These are phyloP conservation scores for Mylabris phalerata DNA, from an alignment of 1,140 invertebrate genomes.

Conservation along the genomic window DNA sequence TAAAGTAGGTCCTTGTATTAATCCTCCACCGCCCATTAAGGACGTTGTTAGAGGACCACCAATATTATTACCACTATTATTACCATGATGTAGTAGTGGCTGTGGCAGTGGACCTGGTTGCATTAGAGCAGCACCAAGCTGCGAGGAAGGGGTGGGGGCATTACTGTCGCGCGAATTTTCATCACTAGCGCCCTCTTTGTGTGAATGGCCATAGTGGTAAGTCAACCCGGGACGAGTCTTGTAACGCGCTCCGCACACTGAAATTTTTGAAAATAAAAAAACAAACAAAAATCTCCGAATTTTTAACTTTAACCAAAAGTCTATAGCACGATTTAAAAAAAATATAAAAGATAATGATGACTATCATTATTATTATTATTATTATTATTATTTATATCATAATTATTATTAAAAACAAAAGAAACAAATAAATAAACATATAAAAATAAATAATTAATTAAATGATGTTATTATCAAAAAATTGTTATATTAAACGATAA, in stretches of 20 bases:
- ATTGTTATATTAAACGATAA: slow-evolving; percentile 20
- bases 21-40: slow-evolving; percentile 7
- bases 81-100: slow-evolving; percentile 9
- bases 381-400: too few relatives aligned
- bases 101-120: slow-evolving; percentile 20
- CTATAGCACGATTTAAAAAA: too few relatives aligned
- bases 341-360: too few relatives aligned
- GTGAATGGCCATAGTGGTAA: slow-evolving; percentile 95
- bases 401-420: too few relatives aligned
- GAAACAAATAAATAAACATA: too few relatives aligned
- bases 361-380: too few relatives aligned
- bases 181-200: slow-evolving; percentile 62
- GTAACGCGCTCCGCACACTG: slow-evolving; percentile 94
- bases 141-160: slow-evolving; percentile 41
- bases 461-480: slow-evolving; percentile 2
- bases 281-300: slow-evolving; percentile 15
- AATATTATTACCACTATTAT: slow-evolving; percentile 3
- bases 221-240: slow-evolving; percentile 94
- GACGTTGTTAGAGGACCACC: slow-evolving; percentile 5
- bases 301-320: slow-evolving; percentile 1
- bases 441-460: background rate
- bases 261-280: slow-evolving; percentile 42
- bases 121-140: slow-evolving; percentile 29
- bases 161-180: slow-evolving; percentile 43
- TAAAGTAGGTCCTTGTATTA: background rate